These are phyloP conservation scores for Protophormia terraenovae DNA, from an alignment of 2,888 invertebrate genomes.

Conservation along the genomic window DNA sequence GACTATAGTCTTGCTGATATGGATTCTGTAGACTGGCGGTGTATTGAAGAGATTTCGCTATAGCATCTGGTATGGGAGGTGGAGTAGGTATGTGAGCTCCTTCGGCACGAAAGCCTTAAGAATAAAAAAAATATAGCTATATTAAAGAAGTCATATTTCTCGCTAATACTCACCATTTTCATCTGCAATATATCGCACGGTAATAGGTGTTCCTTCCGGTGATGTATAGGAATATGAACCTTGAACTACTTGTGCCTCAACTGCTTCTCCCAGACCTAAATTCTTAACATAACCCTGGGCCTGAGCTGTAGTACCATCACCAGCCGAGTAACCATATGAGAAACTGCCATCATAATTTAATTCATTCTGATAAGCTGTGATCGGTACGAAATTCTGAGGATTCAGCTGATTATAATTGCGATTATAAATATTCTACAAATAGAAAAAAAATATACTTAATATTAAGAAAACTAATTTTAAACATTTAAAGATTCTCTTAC, in stretches of 20 bases:
- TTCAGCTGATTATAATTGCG: constrained; percentile 77
- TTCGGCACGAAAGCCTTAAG: constrained; percentile 79
- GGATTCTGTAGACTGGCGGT: constrained; percentile 74
- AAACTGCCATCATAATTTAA: constrained; percentile 81
- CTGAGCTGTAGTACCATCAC: constrained; percentile 90
- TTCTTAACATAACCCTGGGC: constrained; percentile 90
- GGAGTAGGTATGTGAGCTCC: constrained; percentile 80
- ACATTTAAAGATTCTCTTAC: constrained; percentile 59
- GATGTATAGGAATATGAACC: constrained; percentile 89
- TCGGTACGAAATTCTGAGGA: constrained; percentile 80
- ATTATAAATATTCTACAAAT: constrained; percentile 70
- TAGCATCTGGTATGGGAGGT: constrained; percentile 78
- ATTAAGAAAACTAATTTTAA: background rate
- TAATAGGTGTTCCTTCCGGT: constrained; percentile 88
- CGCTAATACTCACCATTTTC: constrained; percentile 84
- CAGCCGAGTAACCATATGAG: constrained; percentile 86
- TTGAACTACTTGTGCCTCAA: constrained; percentile 88
- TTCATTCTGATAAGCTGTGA: constrained; percentile 81
- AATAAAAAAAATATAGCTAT: background rate
- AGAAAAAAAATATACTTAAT: background rate
- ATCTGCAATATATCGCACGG: constrained; percentile 88
- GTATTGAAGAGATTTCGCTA: constrained; percentile 77
- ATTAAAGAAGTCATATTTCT: background rate
- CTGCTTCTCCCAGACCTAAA: constrained; percentile 84
- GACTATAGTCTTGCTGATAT: constrained; percentile 76